phyloP scores from a whole-genome alignment of 2,888 invertebrate species.

The Megalurothrips usitatus region DNA sequence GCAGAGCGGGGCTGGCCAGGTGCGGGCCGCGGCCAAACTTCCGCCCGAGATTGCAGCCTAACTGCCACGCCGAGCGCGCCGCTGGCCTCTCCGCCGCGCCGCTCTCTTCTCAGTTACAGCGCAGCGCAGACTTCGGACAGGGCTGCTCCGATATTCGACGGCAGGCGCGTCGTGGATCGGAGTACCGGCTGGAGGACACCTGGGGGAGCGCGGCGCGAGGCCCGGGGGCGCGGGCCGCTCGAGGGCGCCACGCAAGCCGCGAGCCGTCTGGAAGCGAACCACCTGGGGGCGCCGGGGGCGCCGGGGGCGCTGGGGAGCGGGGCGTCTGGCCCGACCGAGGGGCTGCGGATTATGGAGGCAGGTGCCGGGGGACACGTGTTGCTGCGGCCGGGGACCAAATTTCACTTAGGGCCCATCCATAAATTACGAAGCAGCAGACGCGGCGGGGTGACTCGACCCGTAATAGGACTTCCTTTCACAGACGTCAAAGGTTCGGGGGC shows the following conservation, averaged over 20 bases:
- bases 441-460: background rate
- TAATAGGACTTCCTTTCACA: constrained; percentile 1
- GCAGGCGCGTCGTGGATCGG: background rate
- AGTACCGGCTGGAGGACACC: too few relatives aligned
- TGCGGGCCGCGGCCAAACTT: background rate
- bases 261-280: too few relatives aligned
- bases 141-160: too few relatives aligned
- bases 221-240: background rate
- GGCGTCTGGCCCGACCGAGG: too few relatives aligned
- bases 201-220: background rate
- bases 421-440: constrained; percentile 3
- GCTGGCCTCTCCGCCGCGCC: background rate
- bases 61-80: background rate
- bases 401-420: constrained; percentile 21
- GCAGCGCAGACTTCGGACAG: too few relatives aligned
- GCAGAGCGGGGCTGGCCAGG: background rate
- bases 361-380: constrained; percentile 11
- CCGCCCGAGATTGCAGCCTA: background rate
- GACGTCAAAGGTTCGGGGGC: background rate
- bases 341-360: background rate
- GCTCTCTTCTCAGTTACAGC: background rate
- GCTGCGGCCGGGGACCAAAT: background rate
- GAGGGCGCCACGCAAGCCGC: background rate
- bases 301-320: too few relatives aligned
- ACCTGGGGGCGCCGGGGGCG: too few relatives aligned